These are phyloP conservation scores for Phaethornis superciliosus DNA, from an alignment of 2,113 vertebrate species.

Conservation along the genomic window DNA sequence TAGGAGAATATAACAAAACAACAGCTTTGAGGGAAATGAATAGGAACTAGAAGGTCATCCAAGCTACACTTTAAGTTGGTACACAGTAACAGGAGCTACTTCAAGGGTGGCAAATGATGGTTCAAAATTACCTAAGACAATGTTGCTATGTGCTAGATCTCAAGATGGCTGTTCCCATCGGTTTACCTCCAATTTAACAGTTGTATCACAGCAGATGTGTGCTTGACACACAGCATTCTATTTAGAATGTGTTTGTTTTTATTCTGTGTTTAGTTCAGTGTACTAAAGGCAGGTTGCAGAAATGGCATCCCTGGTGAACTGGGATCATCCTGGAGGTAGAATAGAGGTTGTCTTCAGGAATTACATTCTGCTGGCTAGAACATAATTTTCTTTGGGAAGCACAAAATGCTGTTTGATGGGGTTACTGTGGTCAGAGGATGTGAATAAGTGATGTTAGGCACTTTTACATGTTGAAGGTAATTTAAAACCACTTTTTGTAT, in stretches of 20 bases:
- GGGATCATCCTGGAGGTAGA: not conserved
- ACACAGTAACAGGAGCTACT: not conserved
- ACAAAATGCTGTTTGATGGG: not conserved
- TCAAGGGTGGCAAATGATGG: not conserved
- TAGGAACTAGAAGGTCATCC: not conserved
- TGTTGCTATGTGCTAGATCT: not conserved
- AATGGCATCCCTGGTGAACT: not conserved
- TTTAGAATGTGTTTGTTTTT: not conserved
- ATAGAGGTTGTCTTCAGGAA: not conserved
- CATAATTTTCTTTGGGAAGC: not conserved
- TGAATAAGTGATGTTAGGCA: not conserved
- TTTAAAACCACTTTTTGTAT: not conserved
- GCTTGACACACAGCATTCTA: not conserved
- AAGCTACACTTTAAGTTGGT: accelerated
- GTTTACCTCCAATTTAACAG: not conserved
- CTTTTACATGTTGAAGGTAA: not conserved
- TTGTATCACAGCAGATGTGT: not conserved
- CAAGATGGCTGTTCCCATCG: not conserved
- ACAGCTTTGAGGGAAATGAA: not conserved
- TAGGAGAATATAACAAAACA: not conserved
- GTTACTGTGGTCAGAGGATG: not conserved
- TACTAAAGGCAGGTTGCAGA: not conserved
- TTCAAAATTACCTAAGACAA: not conserved
- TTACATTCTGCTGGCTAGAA: not conserved
- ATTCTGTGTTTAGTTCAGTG: not conserved